Evolutionary conservation across 2,888 invertebrate genomes (phyloP), one percentile per base, ranked within the genome.

Genomic region (Mactromeris polynyma): DNA sequence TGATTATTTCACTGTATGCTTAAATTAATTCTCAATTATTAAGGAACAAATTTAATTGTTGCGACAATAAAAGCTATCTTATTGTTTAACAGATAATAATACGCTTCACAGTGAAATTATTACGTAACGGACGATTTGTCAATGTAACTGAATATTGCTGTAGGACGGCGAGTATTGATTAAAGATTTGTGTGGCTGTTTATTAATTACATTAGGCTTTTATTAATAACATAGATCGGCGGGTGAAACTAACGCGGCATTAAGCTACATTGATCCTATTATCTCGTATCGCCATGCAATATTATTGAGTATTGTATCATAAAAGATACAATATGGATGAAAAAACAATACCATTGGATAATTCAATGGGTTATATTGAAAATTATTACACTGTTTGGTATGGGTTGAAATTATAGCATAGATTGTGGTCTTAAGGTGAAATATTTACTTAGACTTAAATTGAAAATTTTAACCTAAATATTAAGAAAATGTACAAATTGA

Each of bases 141-240:
- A 73, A 33, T 33, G 19, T 21, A 36, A 36, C 26, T 31, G 69
- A 82, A 64, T 58, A 82, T 40, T 40, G 40, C 42, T n/a, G 38
- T 82, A 14, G 42, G 80, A 40, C 51, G 17, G 77, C 36, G 19
- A 26, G 36, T 87, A 87, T 87, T 87, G 87, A 87, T 87, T 80
- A 36, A 42, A 17, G 17, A 69, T 81, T 81, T 42, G 31, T 77
- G 19, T 38, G 33, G 31, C 26, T 80, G 80, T 81, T 88, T 85
- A 85, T 85, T 88, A 88, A 88, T 88, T 85, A 85, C 84, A 88
- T 84, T 88, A 88, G 54, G 69, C 31, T 80, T 83, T 64, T 84
- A 80, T 84, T 88, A 81, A 83, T 82, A 82, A 64, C 86, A 86
- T 33, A 58, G 51, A 78, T 31, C 42, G 46, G 42, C 17, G 81